These are phyloP conservation scores for Brachionus manjavacas DNA, from an alignment of 1,140 invertebrate genomes.

Conservation along the genomic window DNA sequence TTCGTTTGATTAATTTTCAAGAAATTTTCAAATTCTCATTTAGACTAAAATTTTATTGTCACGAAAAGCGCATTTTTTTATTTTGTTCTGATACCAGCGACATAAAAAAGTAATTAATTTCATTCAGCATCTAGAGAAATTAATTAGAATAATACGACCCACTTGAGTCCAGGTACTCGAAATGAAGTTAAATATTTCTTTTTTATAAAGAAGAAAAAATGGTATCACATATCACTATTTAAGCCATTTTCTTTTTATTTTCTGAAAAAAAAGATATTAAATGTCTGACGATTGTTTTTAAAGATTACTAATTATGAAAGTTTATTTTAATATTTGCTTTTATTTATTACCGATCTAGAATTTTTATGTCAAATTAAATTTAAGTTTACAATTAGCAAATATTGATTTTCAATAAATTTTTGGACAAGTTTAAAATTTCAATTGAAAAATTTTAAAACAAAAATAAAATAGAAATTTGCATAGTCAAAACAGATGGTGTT, in stretches of 20 bases:
- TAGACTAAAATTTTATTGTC: not conserved
- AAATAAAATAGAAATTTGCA: not conserved
- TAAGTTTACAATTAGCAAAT: not conserved
- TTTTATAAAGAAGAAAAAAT: not conserved
- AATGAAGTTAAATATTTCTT: not conserved
- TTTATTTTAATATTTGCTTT: not conserved
- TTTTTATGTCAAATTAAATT: not conserved
- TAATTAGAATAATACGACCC: not conserved
- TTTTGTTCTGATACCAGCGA: not conserved
- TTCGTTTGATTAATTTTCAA: not conserved
- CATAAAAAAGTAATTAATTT: not conserved
- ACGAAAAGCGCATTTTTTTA: not conserved
- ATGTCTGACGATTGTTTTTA: not conserved
- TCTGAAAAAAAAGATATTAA: not conserved
- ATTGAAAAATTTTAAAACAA: not conserved
- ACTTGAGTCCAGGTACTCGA: not conserved
- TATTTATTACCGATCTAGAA: not conserved
- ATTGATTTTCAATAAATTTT: not conserved
- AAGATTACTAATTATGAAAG: not conserved
- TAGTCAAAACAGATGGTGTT: not conserved
- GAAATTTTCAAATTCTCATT: not conserved
- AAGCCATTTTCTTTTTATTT: not conserved
- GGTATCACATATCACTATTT: not conserved
- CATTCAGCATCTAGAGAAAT: not conserved
- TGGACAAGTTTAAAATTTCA: not conserved